These are phyloP conservation scores for Myrmecobius fasciatus DNA, from an alignment of 2,113 vertebrate genomes.

Conservation along the genomic window DNA sequence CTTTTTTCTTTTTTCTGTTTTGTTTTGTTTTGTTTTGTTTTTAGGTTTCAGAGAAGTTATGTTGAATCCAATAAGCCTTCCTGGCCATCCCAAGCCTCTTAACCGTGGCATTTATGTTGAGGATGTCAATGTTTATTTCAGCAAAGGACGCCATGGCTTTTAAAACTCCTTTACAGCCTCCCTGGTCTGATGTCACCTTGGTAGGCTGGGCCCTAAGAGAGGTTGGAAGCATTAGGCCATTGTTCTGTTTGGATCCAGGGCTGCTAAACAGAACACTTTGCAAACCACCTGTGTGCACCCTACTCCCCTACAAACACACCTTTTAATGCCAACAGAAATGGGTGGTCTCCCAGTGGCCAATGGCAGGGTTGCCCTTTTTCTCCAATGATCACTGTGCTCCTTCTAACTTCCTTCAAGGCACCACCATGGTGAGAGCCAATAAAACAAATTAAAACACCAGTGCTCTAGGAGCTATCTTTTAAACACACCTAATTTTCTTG, in stretches of 20 bases:
- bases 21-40: slow-evolving; percentile 82
- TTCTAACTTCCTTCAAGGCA: slow-evolving; percentile 83
- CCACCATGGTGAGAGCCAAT: slow-evolving; percentile 84
- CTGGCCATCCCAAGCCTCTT: slow-evolving; percentile 91
- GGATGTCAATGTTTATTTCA: slow-evolving; percentile 93
- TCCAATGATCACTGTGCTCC: slow-evolving; percentile 83
- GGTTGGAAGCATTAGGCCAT: slow-evolving; percentile 84
- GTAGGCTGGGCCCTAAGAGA: slow-evolving; percentile 87
- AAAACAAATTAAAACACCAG: slow-evolving; percentile 79
- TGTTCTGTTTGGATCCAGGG: slow-evolving; percentile 86
- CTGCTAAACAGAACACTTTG: slow-evolving; percentile 83
- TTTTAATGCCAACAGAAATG: slow-evolving; percentile 76
- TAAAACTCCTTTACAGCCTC: slow-evolving; percentile 87
- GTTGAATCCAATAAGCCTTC: slow-evolving; percentile 93
- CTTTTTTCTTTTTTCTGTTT: slow-evolving; percentile 87
- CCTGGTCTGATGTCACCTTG: slow-evolving; percentile 86
- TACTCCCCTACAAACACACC: slow-evolving; percentile 35
- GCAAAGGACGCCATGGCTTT: slow-evolving; percentile 93
- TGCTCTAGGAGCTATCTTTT: slow-evolving; percentile 84
- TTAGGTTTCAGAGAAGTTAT: slow-evolving; percentile 94
- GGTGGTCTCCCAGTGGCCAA: slow-evolving; percentile 72
- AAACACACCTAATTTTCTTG: slow-evolving; percentile 84
- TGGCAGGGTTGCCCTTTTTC: slow-evolving; percentile 83
- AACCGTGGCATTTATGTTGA: slow-evolving; percentile 92
- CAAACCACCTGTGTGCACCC: slow-evolving; percentile 74